Percentiles rank a stretch among this genome's conserved stretches.
phyloP scores from a whole-genome alignment of 2,888 invertebrate species.

The Margaritifera margaritifera region DNA sequence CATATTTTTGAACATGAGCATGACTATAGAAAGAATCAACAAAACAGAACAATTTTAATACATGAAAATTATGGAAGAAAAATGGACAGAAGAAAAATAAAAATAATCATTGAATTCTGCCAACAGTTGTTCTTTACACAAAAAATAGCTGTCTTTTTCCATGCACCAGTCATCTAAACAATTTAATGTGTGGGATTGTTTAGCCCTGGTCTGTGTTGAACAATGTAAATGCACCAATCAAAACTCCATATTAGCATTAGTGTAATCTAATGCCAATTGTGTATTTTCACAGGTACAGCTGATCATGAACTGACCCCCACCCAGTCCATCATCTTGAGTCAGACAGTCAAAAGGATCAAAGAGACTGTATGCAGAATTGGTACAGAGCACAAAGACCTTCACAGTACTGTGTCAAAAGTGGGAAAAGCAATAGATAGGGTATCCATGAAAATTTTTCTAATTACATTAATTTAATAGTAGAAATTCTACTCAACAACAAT shows the following conservation, averaged over 20 bases:
- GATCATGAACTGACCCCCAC: slow-evolving; percentile 78
- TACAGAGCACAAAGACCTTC: slow-evolving; percentile 85
- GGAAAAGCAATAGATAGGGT: slow-evolving; percentile 95
- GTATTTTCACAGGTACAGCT: slow-evolving; percentile 31
- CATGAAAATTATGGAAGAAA: too few species aligned
- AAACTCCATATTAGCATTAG: neutral
- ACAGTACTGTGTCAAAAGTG: slow-evolving; percentile 89
- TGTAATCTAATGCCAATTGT: neutral
- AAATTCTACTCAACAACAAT: neutral
- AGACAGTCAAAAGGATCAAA: slow-evolving; percentile 83
- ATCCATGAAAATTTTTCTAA: slow-evolving; percentile 2
- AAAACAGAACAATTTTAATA: too few species aligned
- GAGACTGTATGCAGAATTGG: slow-evolving; percentile 85
- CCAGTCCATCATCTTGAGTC: slow-evolving; percentile 82
- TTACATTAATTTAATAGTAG: neutral
- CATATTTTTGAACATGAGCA: too few species aligned
- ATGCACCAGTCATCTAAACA: too few species aligned
- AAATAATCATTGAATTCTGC: too few species aligned
- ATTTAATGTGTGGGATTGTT: too few species aligned
- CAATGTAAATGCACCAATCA: too few species aligned
- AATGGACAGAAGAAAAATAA: too few species aligned
- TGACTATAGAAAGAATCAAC: too few species aligned
- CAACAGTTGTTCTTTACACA: too few species aligned
- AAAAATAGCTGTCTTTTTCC: too few species aligned
- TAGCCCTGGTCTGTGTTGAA: too few species aligned